Conservation (phyloP, 2,797 vertebrate species). For the Percopsis omiscomaycus region DNA sequence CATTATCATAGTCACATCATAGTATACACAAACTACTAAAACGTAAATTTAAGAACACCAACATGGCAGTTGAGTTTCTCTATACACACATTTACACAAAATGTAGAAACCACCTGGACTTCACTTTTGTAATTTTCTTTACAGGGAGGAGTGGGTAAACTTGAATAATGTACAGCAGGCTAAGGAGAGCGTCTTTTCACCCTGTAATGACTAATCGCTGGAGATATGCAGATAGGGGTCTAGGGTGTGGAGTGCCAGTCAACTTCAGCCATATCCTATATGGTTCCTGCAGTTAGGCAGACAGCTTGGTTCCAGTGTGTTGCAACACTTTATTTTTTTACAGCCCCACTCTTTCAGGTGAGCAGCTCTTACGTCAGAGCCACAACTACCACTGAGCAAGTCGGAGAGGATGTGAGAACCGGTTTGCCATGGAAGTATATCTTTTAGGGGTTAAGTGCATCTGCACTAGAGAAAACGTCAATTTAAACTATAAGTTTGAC, state of each 20-base stretch:
- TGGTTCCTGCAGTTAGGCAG: conserved; percentile 15
- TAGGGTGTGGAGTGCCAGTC: conserved; percentile 7
- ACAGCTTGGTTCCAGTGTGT: conserved; percentile 56
- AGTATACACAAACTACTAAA: too few species aligned
- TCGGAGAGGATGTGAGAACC: conserved; percentile 29
- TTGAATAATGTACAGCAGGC: conserved; percentile 47
- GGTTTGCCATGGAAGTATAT: conserved; percentile 18
- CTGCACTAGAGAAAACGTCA: neutral
- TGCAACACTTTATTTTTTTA: conserved; percentile 42
- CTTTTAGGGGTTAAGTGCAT: conserved; percentile 3
- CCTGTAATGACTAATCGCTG: conserved; percentile 37
- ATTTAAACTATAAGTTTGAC: neutral
- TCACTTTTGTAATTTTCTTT: conserved; percentile 24
- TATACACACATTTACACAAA: conserved; percentile 1
- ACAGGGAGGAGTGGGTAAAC: conserved; percentile 20
- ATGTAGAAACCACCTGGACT: conserved; percentile 15
- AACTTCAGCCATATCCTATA: conserved; percentile 47
- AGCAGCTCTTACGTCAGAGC: conserved; percentile 41
- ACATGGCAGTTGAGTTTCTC: neutral
- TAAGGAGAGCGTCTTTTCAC: conserved; percentile 18
- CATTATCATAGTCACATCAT: too few species aligned
- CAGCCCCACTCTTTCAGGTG: conserved; percentile 29
- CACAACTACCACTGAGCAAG: conserved; percentile 18
- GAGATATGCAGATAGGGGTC: conserved; percentile 1
- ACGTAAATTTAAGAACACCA: too few species aligned